Base-by-base conservation (phyloP, 2,113 vertebrate genomes). In the Pseudopodoces humilis region DNA sequence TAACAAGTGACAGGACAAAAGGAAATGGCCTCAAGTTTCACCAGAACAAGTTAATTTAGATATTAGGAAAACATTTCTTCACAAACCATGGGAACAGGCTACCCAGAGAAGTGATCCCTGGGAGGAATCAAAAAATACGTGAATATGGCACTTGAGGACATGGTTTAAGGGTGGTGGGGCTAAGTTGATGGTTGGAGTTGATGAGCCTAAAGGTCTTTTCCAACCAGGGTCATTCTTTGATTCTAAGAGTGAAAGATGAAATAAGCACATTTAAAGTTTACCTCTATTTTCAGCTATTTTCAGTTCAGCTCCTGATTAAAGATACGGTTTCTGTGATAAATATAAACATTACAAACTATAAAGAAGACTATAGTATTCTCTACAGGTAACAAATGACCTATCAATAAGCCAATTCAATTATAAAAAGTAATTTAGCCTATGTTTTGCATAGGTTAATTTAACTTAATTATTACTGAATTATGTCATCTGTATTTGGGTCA, bases 1-100 rank as follows among this genome's bases (percentile, higher is more conserved):
- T 46, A 67, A 39, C 27, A 74, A 44, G 23, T 10, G 13, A 52
- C 7, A 67, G 9, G 7, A 74, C 0, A 0, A 67, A 37, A 67
- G 6, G 6, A 53, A 72, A 67, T 21, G 33, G 2, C 44, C 23
- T 20, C 33, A 74, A 52, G 27, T 24, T 58, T 20, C 23, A 33
- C 3, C 3, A 46, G 33, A 28, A 46, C 7, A 60, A 44, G 28
- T 6, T 46, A 60, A 27, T 30, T 82, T 52, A 60, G 23, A 7
- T 39, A 67, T 21, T 17, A 53, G 20, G 24, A 46, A 46, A 82
- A 46, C 4, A 30, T 30, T 59, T 53, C 19, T 31, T 35, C 30
- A 60, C 13, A 83, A 53, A 53, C 4, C 39, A 41, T 41, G 47
- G n/a, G n/a, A 68, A 75, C 16, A 75, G 6, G 5, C 16, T n/a